Base-by-base conservation (phyloP, 2,797 vertebrate genomes). In the Enteromius fasciolatus region DNA sequence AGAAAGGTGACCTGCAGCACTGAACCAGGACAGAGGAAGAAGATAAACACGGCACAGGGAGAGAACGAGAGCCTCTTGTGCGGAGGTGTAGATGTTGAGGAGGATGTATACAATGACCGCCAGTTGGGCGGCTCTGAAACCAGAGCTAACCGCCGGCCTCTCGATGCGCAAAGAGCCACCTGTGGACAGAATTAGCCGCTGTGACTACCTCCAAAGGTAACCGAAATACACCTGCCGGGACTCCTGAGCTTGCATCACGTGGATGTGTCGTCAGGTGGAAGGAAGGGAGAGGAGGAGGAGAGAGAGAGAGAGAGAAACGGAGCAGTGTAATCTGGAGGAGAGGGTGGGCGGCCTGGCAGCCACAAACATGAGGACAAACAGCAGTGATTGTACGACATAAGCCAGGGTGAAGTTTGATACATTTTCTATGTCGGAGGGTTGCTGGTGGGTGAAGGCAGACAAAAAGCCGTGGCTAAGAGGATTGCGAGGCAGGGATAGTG, bases 111-210 rank as follows among this genome's bases (percentile, higher is more conserved):
- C 88, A 86, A 87, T 94, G 93, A 94, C 94, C 93, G 90, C 91
- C 91, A 92, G 91, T 93, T 94, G 92, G 92, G 91, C 88, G 91
- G 92, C 91, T 90, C 92, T 93, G 94, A 94, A 95, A 95, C 89
- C 86, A 86, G 93, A 96, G 93, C 93, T 93, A 92, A 92, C 93
- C 90, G 90, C 90, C 90, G 90, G 92, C 90, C 92, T 93, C 91
- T 94, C 90, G 88, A 89, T 92, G 93, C 88, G 91, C 92, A 91
- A 94, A 93, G 92, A 94, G 92, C 91, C 92, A 94, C 93, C 94
- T 94, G 93, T 94, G 94, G 91, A 94, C 93, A 92, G 93, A 93
- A 94, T 93, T 93, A 93, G 90, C 89, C 86, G 89, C 90, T 89
- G 90, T 93, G 92, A 93, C 93, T 73, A 84, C 91, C 90, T 91